Conservation (phyloP, 2,888 invertebrate genomes). For the Liopterus haemorrhoidalis region DNA sequence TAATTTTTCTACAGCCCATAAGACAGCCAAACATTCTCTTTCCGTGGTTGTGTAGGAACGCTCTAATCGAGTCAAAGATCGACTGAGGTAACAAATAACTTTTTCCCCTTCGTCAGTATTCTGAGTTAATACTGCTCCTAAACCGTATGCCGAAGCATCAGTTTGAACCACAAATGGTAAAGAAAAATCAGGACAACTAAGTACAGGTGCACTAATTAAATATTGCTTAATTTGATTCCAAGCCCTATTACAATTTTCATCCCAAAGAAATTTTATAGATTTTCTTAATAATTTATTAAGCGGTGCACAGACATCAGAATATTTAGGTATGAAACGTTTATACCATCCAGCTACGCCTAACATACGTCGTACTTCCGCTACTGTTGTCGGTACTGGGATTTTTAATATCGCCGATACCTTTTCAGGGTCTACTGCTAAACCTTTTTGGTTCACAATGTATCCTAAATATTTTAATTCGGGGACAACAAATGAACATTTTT, state of each 20-base stretch:
- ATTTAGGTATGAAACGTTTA: no score
- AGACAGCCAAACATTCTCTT: slow-evolving; percentile 10
- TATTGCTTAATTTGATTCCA: slow-evolving; percentile 15
- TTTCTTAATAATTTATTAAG: no score
- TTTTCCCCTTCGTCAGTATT: slow-evolving; percentile 5
- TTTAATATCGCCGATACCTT: no score
- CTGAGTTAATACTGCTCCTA: slow-evolving; percentile 24
- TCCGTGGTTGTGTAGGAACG: slow-evolving; percentile 20
- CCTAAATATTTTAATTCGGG: no score
- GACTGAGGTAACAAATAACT: slow-evolving; percentile 19
- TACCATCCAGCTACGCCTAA: no score
- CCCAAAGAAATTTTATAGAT: slow-evolving; percentile 19
- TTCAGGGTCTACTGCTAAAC: no score
- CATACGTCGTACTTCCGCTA: no score
- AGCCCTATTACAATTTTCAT: slow-evolving; percentile 12
- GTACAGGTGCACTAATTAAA: slow-evolving; percentile 22
- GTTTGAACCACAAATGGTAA: slow-evolving; percentile 22
- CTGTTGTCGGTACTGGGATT: no score
- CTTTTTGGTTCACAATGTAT: no score
- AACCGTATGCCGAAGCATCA: slow-evolving; percentile 20
- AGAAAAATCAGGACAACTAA: slow-evolving; percentile 24
- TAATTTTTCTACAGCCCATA: slow-evolving; percentile 16
- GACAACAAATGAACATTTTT: no score
- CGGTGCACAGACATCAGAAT: no score
- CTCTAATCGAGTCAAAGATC: slow-evolving; percentile 17